Base-by-base conservation (phyloP, 2,113 vertebrate genomes). In the Promerops cafer region DNA sequence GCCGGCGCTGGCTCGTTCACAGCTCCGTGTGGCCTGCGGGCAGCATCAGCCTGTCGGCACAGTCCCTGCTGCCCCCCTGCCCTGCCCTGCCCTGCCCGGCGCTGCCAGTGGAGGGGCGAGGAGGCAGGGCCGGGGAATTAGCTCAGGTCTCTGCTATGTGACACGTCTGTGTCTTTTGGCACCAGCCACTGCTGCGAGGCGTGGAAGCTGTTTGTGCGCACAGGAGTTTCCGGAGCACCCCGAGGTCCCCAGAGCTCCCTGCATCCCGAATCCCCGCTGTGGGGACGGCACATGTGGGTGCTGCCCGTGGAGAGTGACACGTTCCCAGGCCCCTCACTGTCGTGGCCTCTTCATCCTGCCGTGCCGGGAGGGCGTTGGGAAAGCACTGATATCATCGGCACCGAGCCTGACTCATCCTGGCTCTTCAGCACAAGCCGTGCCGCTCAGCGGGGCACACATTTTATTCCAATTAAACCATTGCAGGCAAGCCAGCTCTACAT, bases 121-220 rank as follows among this genome's bases (percentile, higher is more conserved):
- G 59, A 69, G 68, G 45, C 72, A 56, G 64, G 40, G 23, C 50
- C 3, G 6, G 59, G 35, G 74, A 64, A 70, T 93, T 79, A 93
- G 75, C 79, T 95, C 90, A 94, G 50, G 42, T 87, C 92, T 94
- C 54, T 94, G 93, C 85, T 93, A 77, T 83, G 93, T 54, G 75
- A 69, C 45, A 14, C 2, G 37, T 57, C 79, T 59, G 54, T 45
- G 74, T 79, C 21, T 1, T 33, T 18, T 76, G 84, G 89, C 84
- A 87, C 28, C 6, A 1, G 45, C 45, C 66, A 1, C 60, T 19
- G 3, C 61, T 26, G 28, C 4, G 7, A 76, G 61, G 50, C 8
- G 3, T 18, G 53, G 64, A 54, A 37, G 5, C 45, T 33, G 28
- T 27, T 54, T 47, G 87, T 64, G 52, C 2, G 3, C 45, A 13